A percentile compares a stretch with the other conserved stretches of the same genome.
These are phyloP conservation scores for Trichonephila clavata DNA, from an alignment of 1,140 invertebrate species.

Conservation along the genomic window DNA sequence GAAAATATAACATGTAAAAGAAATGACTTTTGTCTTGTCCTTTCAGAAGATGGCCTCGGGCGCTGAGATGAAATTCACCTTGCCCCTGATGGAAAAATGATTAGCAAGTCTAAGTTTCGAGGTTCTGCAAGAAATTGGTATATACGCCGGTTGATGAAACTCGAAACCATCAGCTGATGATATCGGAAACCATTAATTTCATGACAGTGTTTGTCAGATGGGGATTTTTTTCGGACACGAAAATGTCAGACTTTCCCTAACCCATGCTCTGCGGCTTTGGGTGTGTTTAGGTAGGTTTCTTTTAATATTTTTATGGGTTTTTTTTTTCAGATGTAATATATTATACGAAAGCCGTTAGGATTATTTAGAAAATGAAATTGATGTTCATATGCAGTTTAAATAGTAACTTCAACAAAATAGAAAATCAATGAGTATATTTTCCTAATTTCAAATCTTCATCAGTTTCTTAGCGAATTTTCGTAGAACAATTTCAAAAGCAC, in stretches of 20 bases:
- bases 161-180: not conserved
- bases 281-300: not conserved
- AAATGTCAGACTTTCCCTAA: not conserved
- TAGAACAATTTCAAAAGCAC: too few species aligned
- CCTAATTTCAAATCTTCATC: too few species aligned
- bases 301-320: too few species aligned
- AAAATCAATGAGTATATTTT: too few species aligned
- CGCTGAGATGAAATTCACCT: not conserved
- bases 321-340: too few species aligned
- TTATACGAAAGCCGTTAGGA: too few species aligned
- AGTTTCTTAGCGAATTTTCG: too few species aligned
- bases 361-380: too few species aligned
- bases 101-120: not conserved
- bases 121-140: not conserved
- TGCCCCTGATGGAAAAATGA: constrained; percentile 30
- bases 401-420: too few species aligned
- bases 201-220: not conserved
- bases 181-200: constrained; percentile 3
- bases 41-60: constrained; percentile 30
- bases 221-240: not conserved
- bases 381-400: too few species aligned
- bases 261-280: not conserved
- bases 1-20: constrained; percentile 23
- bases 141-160: not conserved
- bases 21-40: constrained; percentile 29